These are phyloP conservation scores for Tineola bisselliella DNA, from an alignment of 2,888 invertebrate genomes.

Conservation along the genomic window DNA sequence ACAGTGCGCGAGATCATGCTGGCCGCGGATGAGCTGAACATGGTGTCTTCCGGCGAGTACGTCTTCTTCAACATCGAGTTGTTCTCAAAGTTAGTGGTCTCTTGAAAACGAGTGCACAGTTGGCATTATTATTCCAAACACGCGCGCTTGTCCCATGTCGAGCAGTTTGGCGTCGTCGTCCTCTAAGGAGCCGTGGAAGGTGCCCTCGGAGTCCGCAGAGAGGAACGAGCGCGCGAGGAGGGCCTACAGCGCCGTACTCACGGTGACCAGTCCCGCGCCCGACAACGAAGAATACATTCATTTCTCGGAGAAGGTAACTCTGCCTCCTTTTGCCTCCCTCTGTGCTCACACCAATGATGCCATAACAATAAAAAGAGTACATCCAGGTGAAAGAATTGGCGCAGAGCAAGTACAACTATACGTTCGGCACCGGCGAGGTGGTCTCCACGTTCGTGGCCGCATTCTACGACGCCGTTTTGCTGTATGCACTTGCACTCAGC, in stretches of 20 bases:
- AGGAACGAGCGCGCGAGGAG: conserved; percentile 84
- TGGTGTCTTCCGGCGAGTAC: conserved; percentile 97
- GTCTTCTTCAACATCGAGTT: conserved; percentile 98
- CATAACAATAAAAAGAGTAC: no score
- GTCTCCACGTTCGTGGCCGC: conserved; percentile 94
- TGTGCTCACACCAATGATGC: no score
- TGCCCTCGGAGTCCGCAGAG: conserved; percentile 55
- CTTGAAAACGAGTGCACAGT: no score
- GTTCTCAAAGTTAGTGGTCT: conserved; percentile 84
- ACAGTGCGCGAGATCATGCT: conserved; percentile 92
- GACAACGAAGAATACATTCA: conserved; percentile 80
- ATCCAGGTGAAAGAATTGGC: conserved; percentile 74
- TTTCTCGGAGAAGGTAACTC: conserved; percentile 76
- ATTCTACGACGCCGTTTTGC: conserved; percentile 94
- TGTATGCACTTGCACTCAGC: conserved; percentile 92
- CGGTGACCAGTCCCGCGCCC: conserved; percentile 86
- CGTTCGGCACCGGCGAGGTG: conserved; percentile 76
- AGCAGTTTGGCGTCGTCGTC: conserved; percentile 68
- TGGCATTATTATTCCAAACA: no score
- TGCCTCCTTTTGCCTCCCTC: no score
- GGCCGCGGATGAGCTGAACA: conserved; percentile 92
- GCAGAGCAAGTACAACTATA: conserved; percentile 75
- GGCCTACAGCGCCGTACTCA: conserved; percentile 88
- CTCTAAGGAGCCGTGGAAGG: conserved; percentile 85
- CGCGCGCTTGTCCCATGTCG: no score